phyloP scores from a whole-genome alignment of 2,888 invertebrate species.

The Drosophila recens region DNA sequence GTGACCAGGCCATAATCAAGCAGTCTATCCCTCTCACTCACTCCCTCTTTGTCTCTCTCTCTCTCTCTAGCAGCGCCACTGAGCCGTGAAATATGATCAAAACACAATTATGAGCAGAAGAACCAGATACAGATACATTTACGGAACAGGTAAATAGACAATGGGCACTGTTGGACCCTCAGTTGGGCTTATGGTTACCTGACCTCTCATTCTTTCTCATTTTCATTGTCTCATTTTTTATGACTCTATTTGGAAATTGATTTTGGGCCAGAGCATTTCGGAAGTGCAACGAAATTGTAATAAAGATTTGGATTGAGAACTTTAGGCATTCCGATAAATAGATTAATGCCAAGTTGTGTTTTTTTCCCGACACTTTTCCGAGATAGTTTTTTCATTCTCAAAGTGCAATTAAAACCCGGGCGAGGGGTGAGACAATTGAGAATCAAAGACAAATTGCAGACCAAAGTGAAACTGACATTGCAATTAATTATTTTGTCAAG shows the following conservation, averaged over 20 bases:
- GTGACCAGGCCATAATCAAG: constrained; percentile 67
- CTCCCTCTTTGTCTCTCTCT: neutral
- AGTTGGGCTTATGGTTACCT: constrained; percentile 70
- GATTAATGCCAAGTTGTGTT: constrained; percentile 11
- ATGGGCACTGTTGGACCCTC: constrained; percentile 51
- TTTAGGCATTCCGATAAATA: constrained; percentile 19
- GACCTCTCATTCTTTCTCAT: constrained; percentile 18
- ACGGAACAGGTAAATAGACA: constrained; percentile 35
- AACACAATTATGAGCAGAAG: constrained; percentile 69
- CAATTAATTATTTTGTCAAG: constrained; percentile 75
- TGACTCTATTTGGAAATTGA: constrained; percentile 73
- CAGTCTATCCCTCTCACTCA: constrained; percentile 12
- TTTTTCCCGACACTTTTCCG: neutral
- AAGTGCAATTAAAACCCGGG: constrained; percentile 44
- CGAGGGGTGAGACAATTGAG: constrained; percentile 35
- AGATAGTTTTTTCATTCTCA: neutral
- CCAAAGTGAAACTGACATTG: constrained; percentile 65
- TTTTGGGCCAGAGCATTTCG: constrained; percentile 61
- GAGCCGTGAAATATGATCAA: constrained; percentile 80
- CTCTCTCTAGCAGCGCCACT: constrained; percentile 42
- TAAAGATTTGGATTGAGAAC: constrained; percentile 61
- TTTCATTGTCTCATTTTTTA: constrained; percentile 49
- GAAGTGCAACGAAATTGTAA: constrained; percentile 66
- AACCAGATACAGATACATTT: constrained; percentile 23
- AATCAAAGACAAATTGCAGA: constrained; percentile 76